Base-by-base conservation (phyloP, 2,797 vertebrate genomes). In the Oreochromis mossambicus region DNA sequence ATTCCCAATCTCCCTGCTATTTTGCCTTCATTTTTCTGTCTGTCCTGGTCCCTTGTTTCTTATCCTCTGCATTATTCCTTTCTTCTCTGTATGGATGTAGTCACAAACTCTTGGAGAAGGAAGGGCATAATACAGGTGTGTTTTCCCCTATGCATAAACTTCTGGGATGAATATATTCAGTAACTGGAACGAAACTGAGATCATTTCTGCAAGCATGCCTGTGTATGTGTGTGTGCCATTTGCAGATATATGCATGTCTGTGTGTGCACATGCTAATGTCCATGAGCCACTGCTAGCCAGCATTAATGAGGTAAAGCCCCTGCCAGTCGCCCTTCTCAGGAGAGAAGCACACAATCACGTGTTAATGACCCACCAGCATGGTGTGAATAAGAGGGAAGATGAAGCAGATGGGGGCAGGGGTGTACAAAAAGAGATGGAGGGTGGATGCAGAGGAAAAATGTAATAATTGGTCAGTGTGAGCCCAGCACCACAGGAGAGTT, bases 291-390 rank as follows among this genome's bases (percentile, higher is more conserved):
- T 85, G 26, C 76, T 63, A 61, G 80, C 73, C 61, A 56, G 83
- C 51, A 76, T 90, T 94, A 93, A 94, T 94, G 88, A 94, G 91
- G 32, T 78, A 55, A 56, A 70, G 46, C 36, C 54, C 80, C 81
- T 83, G 78, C 68, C 82, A 87, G 83, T 79, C 5, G 15, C 15
- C 26, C 51, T 82, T 79, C 89, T 91, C 83, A 77, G 41, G 88
- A 91, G 88, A 84, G 88, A 89, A 91, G 82, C 84, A 77, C 83
- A 89, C 88, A 91, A 83, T 91, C 89, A 79, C 78, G 84, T 76
- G 76, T 88, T 93, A 93, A 94, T 91, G 88, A 90, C 88, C 81
- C 85, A 77, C 70, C 83, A 88, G 83, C 55, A 84, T 29, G 77
- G 73, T 85, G 86, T 88, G 88, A 89, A 91, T 77, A 73, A 83